Conservation (phyloP, 2,888 invertebrate species). For the Drosophila phalerata region DNA sequence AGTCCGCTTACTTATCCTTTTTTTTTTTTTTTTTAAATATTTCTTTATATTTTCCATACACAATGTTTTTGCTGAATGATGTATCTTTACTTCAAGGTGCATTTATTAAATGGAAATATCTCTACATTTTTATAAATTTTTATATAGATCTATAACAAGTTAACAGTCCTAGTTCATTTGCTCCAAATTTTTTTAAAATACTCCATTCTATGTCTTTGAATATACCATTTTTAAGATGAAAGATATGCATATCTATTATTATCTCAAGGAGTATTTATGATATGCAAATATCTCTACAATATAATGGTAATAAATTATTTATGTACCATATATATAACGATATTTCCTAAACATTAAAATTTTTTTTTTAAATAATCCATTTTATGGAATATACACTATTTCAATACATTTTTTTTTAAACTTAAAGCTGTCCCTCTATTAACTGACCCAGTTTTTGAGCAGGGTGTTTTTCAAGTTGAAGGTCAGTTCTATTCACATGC, state of each 20-base stretch:
- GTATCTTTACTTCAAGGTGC: too few relatives aligned
- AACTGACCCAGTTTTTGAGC: slow-evolving; percentile 2
- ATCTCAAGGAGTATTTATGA: not conserved
- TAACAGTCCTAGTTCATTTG: too few relatives aligned
- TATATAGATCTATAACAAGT: too few relatives aligned
- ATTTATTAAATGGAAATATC: not conserved
- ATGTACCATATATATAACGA: not conserved
- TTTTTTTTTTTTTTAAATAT: not conserved
- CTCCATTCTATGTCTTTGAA: too few relatives aligned
- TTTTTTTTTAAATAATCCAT: not conserved
- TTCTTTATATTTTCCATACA: not conserved
- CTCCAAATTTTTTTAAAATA: too few relatives aligned
- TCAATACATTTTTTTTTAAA: too few relatives aligned
- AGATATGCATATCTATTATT: not conserved
- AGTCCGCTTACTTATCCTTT: not conserved
- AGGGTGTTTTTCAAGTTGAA: slow-evolving; percentile 6
- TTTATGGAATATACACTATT: not conserved
- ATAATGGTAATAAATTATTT: too few relatives aligned
- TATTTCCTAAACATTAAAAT: too few relatives aligned
- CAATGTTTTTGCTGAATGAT: too few relatives aligned
- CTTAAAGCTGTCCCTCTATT: not conserved
- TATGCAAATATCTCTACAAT: not conserved
- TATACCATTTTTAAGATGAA: too few relatives aligned
- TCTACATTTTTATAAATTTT: not conserved
- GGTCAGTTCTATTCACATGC: slow-evolving; percentile 1